Evolutionary conservation across 2,113 vertebrate genomes (phyloP), one percentile per base, ranked within the genome.

Genomic region (Cheirogaleus medius): DNA sequence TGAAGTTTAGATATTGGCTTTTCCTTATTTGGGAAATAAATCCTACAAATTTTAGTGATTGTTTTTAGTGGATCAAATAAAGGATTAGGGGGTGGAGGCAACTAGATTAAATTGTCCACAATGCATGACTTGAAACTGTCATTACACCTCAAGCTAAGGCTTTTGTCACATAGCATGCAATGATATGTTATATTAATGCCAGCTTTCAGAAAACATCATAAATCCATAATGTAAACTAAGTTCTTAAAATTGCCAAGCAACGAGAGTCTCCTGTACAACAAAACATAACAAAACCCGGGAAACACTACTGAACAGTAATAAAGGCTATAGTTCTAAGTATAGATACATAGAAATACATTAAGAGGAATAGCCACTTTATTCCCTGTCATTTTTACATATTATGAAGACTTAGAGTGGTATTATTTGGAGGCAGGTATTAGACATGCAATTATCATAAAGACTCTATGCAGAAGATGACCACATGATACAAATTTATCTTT

Each of bases 401-500:
- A 15, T 58, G 88, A 97, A 97, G 90, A 97, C 94, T 80, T 68
- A 39, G 37, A 58, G 81, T 85, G 80, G 95, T 91, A 93, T 97
- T 97, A 63, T 98, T 97, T 95, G 85, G 95, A 98, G 94, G 88
- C 98, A 98, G 98, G 97, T 98, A 98, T 97, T 98, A 93, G 87
- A 84, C 84, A 34, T 97, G 94, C 97, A 98, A 98, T 99, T 98
- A 98, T 97, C 95, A 97, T 83, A 90, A 8, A 13, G 97, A 96
- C 66, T 98, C 97, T 89, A 39, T 71, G 87, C 97, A 76, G 97
- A 96, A 91, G 97, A 97, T 95, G 98, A 93, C 97, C 98, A 94
- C 95, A 95, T 64, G 97, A 98, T 95, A 91, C 96, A 97, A 95
- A 88, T 98, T 97, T 98, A 98, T 98, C 98, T 98, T 98, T 98